Evolutionary conservation across 2,797 vertebrate species (phyloP).

Genomic region (Ammospiza maritima): DNA sequence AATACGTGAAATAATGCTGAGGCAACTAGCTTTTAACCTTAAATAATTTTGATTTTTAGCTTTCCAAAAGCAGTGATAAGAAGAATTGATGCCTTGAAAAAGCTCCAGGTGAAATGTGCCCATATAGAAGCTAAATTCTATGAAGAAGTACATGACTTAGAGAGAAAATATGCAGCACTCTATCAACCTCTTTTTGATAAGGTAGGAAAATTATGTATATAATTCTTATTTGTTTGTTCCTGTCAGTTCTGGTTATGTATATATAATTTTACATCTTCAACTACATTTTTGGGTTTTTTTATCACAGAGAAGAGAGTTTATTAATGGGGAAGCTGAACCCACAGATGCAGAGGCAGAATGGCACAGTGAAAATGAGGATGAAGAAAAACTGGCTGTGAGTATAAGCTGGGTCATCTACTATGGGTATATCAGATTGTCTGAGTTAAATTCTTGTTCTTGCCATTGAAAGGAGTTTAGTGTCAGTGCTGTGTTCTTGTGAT

Average conservation of each 20-base stretch:
- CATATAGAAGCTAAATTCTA: slow-evolving; percentile 98
- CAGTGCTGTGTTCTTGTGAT: not conserved
- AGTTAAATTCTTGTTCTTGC: not conserved
- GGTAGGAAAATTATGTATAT: slow-evolving; percentile 71
- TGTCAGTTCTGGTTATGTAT: not conserved
- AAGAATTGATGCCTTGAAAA: slow-evolving; percentile 94
- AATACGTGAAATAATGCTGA: not conserved
- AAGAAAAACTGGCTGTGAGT: slow-evolving; percentile 93
- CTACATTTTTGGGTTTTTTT: not conserved
- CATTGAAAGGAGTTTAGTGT: not conserved
- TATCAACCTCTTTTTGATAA: slow-evolving; percentile 96
- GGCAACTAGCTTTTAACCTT: not conserved
- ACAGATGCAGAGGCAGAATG: slow-evolving; percentile 95
- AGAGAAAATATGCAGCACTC: slow-evolving; percentile 93
- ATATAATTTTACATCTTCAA: not conserved
- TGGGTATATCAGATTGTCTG: fast-evolving
- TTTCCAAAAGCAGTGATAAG: slow-evolving; percentile 94
- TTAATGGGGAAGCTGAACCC: slow-evolving; percentile 89
- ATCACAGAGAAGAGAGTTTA: slow-evolving; percentile 88
- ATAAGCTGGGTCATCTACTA: not conserved
- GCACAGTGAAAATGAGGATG: slow-evolving; percentile 93
- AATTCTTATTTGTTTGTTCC: not conserved
- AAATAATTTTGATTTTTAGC: slow-evolving; percentile 64
- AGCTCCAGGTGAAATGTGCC: slow-evolving; percentile 93
- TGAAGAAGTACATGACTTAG: slow-evolving; percentile 95